These are phyloP conservation scores for Pachypsylla venusta DNA, from an alignment of 1,140 invertebrate genomes.

Conservation along the genomic window DNA sequence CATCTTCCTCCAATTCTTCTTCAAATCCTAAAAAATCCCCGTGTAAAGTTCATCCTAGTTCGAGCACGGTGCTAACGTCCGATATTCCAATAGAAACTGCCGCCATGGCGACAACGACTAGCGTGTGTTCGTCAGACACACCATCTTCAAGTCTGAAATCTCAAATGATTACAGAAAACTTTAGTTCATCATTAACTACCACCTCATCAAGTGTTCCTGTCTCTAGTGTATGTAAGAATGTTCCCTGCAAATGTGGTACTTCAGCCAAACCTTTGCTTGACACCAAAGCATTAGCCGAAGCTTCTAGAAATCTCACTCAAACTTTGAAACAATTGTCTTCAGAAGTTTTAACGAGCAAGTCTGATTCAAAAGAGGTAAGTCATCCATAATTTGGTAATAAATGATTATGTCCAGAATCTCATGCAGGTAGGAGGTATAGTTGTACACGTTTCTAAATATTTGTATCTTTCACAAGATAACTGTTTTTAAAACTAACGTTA, in stretches of 20 bases:
- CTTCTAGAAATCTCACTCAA: slow-evolving; percentile 78
- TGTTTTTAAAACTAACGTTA: no score
- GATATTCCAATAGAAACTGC: not conserved
- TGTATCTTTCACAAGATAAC: no score
- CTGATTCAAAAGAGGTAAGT: slow-evolving; percentile 30
- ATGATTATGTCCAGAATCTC: no score
- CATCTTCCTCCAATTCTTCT: slow-evolving; percentile 6
- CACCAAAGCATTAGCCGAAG: slow-evolving; percentile 65
- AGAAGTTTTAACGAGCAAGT: slow-evolving; percentile 56
- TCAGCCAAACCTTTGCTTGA: slow-evolving; percentile 37
- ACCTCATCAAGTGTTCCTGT: slow-evolving; percentile 13
- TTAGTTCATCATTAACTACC: slow-evolving; percentile 19
- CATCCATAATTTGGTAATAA: not conserved
- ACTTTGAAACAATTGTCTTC: slow-evolving; percentile 79
- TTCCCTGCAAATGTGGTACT: not conserved
- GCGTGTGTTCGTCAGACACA: slow-evolving; percentile 8
- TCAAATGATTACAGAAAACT: not conserved
- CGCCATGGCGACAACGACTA: slow-evolving; percentile 16
- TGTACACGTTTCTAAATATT: no score
- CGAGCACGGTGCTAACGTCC: no score
- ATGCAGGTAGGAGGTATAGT: no score
- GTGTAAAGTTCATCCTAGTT: not conserved
- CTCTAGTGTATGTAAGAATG: not conserved
- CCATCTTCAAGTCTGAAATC: not conserved
- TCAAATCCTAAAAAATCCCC: not conserved